Percentiles rank a stretch among this genome's conserved stretches.
phyloP scores from a whole-genome alignment of 2,888 invertebrate genomes.

The Hirtodrosophila cameraria region DNA sequence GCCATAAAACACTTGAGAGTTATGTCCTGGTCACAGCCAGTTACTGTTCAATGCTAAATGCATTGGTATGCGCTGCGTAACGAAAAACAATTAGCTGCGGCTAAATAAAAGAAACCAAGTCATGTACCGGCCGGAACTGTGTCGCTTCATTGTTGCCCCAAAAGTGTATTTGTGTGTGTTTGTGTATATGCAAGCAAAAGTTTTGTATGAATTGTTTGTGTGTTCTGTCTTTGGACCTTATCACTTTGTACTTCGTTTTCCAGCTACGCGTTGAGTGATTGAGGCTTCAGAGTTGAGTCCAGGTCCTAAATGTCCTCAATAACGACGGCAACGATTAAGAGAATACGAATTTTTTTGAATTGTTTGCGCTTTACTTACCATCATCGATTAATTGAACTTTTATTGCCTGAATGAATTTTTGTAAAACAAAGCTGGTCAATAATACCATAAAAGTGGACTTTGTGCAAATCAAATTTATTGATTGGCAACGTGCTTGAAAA shows the following conservation, averaged over 20 bases:
- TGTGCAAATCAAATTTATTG: conserved; percentile 43
- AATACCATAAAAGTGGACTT: conserved; percentile 36
- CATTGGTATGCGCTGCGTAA: conserved; percentile 78
- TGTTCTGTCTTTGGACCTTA: conserved; percentile 56
- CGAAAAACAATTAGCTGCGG: conserved; percentile 77
- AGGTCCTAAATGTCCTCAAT: conserved; percentile 33
- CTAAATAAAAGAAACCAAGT: conserved; percentile 59
- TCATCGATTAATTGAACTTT: conserved; percentile 73
- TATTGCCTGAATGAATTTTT: conserved; percentile 56
- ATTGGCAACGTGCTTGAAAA: conserved; percentile 46
- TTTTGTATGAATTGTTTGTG: conserved; percentile 64
- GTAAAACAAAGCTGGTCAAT: conserved; percentile 19
- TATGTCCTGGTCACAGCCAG: conserved; percentile 52
- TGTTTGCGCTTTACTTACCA: conserved; percentile 48
- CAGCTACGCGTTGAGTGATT: conserved; percentile 57
- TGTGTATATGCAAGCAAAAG: conserved; percentile 39
- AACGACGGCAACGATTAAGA: conserved; percentile 19
- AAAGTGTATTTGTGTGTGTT: conserved; percentile 15
- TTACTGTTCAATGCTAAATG: conserved; percentile 59
- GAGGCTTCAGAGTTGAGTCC: conserved; percentile 47
- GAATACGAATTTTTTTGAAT: conserved; percentile 34
- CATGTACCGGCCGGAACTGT: conserved; percentile 24
- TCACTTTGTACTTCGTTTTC: conserved; percentile 66
- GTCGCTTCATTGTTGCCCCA: conserved; percentile 28
- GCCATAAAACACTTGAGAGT: conserved; percentile 74